phyloP scores from a whole-genome alignment of 2,113 vertebrate genomes.

The Mixornis gularis region DNA sequence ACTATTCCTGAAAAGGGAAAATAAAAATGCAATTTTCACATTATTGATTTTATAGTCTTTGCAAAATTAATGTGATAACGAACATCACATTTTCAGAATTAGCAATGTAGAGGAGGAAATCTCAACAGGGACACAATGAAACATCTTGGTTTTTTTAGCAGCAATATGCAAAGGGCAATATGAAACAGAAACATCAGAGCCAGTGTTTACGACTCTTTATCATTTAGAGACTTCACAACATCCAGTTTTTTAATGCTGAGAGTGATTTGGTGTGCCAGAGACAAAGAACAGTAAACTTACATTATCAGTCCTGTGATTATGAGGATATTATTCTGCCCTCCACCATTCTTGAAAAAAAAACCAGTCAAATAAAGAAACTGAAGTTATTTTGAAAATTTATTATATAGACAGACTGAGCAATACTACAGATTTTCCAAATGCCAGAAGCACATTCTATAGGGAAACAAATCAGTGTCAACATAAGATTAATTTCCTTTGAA shows the following conservation, averaged over 20 bases:
- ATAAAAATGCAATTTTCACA: background rate
- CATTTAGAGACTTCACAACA: background rate
- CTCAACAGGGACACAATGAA: background rate
- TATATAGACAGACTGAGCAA: background rate
- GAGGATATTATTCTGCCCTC: background rate
- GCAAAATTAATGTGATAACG: background rate
- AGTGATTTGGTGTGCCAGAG: background rate
- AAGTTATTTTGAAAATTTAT: background rate
- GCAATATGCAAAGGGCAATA: background rate
- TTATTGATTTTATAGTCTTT: background rate
- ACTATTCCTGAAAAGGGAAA: background rate
- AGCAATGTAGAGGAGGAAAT: background rate
- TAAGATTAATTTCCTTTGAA: constrained; percentile 29
- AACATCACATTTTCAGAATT: background rate
- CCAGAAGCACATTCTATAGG: background rate
- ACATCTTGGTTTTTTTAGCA: background rate
- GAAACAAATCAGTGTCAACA: background rate
- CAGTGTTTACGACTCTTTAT: background rate
- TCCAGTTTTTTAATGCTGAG: background rate
- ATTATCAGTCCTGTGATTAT: background rate
- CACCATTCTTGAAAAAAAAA: background rate
- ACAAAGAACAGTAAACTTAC: background rate
- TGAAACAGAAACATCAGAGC: background rate
- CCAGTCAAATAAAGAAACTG: background rate
- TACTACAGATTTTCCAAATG: background rate